Percentiles rank a stretch among this genome's conserved stretches.
Conservation (phyloP, 2,888 invertebrate genomes). For the Lymantria monacha region DNA sequence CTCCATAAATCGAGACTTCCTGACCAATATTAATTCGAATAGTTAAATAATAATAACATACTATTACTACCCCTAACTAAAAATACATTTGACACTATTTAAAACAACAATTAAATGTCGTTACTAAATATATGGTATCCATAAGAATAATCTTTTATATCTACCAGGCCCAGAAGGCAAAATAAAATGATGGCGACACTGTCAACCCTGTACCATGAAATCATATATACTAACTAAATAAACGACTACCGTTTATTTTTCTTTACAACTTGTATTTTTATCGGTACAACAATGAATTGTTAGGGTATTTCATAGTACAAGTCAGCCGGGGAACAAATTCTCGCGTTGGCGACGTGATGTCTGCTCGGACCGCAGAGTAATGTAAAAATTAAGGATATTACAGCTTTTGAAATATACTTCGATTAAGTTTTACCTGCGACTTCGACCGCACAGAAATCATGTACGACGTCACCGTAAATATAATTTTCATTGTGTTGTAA, state of each 20-base stretch:
- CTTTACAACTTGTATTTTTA: background rate
- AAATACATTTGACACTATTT: too few species aligned
- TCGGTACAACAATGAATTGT: conserved; percentile 6
- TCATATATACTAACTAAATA: background rate
- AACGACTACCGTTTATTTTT: background rate
- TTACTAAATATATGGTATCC: background rate
- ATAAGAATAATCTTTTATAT: background rate
- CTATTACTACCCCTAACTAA: too few species aligned
- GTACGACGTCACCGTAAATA: too few species aligned
- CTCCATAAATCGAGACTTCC: too few species aligned
- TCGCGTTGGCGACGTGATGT: conserved; percentile 51
- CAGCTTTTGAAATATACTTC: too few species aligned
- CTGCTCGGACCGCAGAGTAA: conserved; percentile 42
- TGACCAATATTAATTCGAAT: too few species aligned
- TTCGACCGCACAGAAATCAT: too few species aligned
- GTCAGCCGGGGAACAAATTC: conserved; percentile 37
- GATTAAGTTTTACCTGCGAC: too few species aligned
- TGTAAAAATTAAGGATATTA: conserved; percentile 2
- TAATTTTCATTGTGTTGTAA: too few species aligned
- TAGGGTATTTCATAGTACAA: conserved; percentile 31
- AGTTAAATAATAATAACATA: too few species aligned
- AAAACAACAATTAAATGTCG: too few species aligned
- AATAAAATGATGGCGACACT: conserved; percentile 45
- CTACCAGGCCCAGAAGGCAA: conserved; percentile 7
- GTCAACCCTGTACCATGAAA: conserved; percentile 39